Conservation (phyloP, 37 sponge, comb jelly and placozoan genomes). For the Axinella damicornis region DNA sequence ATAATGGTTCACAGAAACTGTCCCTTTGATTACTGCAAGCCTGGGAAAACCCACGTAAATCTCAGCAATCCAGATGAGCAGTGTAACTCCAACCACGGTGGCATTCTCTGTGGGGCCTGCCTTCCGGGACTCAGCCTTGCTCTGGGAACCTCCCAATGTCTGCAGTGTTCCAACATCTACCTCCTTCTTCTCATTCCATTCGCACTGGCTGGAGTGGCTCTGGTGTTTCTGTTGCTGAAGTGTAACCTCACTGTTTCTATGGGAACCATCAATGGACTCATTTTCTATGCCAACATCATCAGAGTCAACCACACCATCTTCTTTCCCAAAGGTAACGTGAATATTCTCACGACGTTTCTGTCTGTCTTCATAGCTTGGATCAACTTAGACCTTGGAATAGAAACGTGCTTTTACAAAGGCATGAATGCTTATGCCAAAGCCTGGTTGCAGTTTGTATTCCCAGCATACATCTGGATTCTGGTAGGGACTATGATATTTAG, state of each 20-base stretch:
- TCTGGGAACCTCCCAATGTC: conserved; percentile 39
- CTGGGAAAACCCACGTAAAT: background rate
- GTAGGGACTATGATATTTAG: background rate
- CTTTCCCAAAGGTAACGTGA: background rate
- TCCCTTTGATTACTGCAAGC: conserved; percentile 20
- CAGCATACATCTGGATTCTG: conserved; percentile 21
- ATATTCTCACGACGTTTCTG: background rate
- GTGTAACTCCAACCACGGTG: conserved; percentile 10
- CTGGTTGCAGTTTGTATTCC: conserved; percentile 54
- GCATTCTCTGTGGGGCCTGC: conserved; percentile 45
- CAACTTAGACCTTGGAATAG: conserved; percentile 33
- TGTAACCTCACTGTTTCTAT: conserved; percentile 2
- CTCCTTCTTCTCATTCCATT: conserved; percentile 16
- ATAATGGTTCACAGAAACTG: background rate
- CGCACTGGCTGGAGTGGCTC: conserved; percentile 9
- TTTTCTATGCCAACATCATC: conserved; percentile 45
- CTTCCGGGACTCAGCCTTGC: conserved; percentile 26
- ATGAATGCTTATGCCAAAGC: conserved; percentile 20
- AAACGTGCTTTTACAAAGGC: conserved; percentile 27
- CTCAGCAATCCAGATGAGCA: background rate
- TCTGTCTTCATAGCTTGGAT: conserved; percentile 23
- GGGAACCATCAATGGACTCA: conserved; percentile 33
- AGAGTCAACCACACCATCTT: conserved; percentile 13
- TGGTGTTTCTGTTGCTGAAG: background rate
- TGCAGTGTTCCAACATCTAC: conserved; percentile 31